A percentile compares a stretch with the other conserved stretches of the same genome.
phyloP scores from a whole-genome alignment of 2,797 vertebrate genomes.

The Chiloscyllium punctatum region DNA sequence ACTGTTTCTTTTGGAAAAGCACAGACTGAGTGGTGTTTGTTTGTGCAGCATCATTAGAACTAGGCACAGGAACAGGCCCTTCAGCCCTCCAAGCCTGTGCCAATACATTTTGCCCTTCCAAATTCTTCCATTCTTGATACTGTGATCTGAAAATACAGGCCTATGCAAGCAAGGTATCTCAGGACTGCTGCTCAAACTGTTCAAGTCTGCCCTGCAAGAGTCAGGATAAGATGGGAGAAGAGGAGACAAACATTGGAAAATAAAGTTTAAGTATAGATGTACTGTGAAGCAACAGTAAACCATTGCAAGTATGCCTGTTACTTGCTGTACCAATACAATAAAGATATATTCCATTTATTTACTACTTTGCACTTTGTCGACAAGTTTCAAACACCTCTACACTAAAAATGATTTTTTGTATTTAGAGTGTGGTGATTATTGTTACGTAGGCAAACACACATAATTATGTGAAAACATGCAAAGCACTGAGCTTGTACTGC shows the following conservation, averaged over 20 bases:
- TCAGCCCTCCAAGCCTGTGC: too few species aligned
- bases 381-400: background rate
- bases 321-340: background rate
- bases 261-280: background rate
- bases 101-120: too few species aligned
- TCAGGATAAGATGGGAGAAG: background rate
- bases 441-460: slow-evolving; percentile 9
- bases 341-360: background rate
- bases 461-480: background rate
- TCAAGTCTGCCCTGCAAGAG: background rate
- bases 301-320: background rate
- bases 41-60: background rate
- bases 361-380: background rate
- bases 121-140: background rate
- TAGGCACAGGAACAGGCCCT: too few species aligned
- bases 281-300: background rate
- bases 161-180: background rate
- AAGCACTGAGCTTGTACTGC: background rate
- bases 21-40: background rate
- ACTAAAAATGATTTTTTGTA: background rate
- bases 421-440: background rate
- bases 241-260: background rate
- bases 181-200: background rate
- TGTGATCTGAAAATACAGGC: background rate
- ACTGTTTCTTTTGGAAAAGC: background rate